Base-by-base conservation (phyloP, 2,888 invertebrate genomes). In the Lasioglossum pauxillum region DNA sequence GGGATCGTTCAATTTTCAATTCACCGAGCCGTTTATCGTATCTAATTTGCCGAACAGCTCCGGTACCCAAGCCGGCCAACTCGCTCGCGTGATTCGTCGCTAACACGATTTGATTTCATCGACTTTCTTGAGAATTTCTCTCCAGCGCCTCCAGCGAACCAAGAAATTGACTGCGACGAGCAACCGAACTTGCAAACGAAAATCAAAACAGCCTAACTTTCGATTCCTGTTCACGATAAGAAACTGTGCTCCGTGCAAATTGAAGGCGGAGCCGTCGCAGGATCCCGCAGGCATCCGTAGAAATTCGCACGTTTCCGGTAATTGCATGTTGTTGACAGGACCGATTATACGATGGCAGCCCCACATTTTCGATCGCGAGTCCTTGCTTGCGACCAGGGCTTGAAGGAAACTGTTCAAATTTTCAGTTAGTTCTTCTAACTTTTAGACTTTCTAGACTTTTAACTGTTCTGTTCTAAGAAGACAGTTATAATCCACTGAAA, bases 41-140 rank as follows among this genome's bases (percentile, higher is more conserved):
- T 35, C 76, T 76, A 44, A 67, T 76, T 73, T 35, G 76, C 44
- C 46, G 46, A 49, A 46, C 46, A 77, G 77, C 7, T 77, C 53
- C 57, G 46, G 74, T 74, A 77, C 38, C 35, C 64, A 27, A 67
- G 46, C 46, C 53, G 31, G n/a, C 64, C 23, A 44, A 8, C 8
- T 82, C 73, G 49, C 12, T 84, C 67, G 73, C 83, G 67, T 77
- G 74, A 83, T 83, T 74, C 73, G 67, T 46, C 76, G 49, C 82
- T 82, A 73, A 64, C 64, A 69, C 53, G 23, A 76, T 77, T 74
- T 74, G 57, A 19, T 67, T 67, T 67, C 19, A 67, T 83, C 73
- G 44, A 83, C 77, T 83, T 77, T 77, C 84, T 77, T 74, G 19
- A 23, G 57, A 77, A 77, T 84, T 83, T 83, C 83, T 83, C 83